phyloP scores from a whole-genome alignment of 1,140 invertebrate genomes.

The Drosophila punjabiensis region DNA sequence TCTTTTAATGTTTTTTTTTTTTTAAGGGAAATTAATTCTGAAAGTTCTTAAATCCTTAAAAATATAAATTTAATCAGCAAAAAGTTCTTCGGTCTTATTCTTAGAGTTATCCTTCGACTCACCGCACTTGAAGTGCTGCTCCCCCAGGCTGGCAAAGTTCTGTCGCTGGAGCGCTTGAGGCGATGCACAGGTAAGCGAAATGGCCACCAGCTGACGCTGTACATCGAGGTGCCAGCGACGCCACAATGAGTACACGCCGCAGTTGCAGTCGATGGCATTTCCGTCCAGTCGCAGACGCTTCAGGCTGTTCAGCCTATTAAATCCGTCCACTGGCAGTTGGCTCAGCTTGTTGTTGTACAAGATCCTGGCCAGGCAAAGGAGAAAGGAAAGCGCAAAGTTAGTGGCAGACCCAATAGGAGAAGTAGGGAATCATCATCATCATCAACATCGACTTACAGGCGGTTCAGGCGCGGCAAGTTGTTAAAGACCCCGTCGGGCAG shows the following conservation, averaged over 20 bases:
- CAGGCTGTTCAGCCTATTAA: conserved; percentile 89
- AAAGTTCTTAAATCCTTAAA: not conserved
- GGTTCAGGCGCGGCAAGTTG: conserved; percentile 88
- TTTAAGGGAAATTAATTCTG: no score
- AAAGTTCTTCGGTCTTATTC: no score
- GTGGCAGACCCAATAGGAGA: no score
- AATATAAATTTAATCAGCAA: not conserved
- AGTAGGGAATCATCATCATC: conserved; percentile 12
- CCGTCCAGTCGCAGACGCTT: conserved; percentile 94
- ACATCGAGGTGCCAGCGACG: conserved; percentile 90
- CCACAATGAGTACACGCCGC: conserved; percentile 93
- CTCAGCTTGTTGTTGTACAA: conserved; percentile 91
- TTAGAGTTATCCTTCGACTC: conserved; percentile 57
- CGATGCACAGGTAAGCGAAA: conserved; percentile 90
- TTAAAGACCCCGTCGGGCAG: conserved; percentile 88
- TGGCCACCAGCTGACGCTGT: conserved; percentile 86
- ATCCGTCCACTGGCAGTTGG: conserved; percentile 91
- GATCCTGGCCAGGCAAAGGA: conserved; percentile 37
- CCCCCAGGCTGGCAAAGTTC: conserved; percentile 86
- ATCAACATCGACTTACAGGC: conserved; percentile 86
- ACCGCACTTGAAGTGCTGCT: conserved; percentile 94
- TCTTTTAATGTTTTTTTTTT: not conserved
- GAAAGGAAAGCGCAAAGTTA: not conserved
- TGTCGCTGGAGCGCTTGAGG: conserved; percentile 90
- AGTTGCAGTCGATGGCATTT: conserved; percentile 95